Percentiles rank a stretch among this genome's conserved stretches.
These are phyloP conservation scores for Ennomos fuscantarius DNA, from an alignment of 2,888 invertebrate species.

Conservation along the genomic window DNA sequence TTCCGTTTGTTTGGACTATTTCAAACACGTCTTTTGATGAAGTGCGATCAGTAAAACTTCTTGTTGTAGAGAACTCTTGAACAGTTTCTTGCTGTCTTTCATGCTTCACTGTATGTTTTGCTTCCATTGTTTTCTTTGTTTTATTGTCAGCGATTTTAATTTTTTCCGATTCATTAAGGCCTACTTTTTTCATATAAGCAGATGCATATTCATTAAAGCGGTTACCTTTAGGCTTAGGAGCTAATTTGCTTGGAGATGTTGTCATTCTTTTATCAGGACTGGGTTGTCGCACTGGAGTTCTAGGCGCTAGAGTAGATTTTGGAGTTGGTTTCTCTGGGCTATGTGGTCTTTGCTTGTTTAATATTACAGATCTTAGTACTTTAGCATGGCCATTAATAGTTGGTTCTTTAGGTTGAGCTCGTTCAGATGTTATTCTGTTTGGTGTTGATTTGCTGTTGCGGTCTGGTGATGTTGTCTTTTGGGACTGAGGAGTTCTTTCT, in stretches of 20 bases:
- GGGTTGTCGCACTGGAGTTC: constrained; percentile 61
- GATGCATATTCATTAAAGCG: constrained; percentile 78
- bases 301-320: constrained; percentile 50
- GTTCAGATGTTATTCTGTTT: constrained; percentile 45
- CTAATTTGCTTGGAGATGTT: constrained; percentile 66
- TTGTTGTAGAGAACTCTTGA: constrained; percentile 55
- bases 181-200: constrained; percentile 80
- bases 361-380: constrained; percentile 48
- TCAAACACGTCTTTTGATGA: constrained; percentile 69
- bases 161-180: constrained; percentile 68
- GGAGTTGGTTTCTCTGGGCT: constrained; percentile 64
- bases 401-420: constrained; percentile 45
- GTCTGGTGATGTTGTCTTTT: constrained; percentile 59
- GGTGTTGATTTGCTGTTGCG: constrained; percentile 48
- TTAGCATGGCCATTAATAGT: constrained; percentile 61
- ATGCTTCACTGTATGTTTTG: constrained; percentile 47
- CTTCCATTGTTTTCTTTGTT: constrained; percentile 51
- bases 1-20: constrained; percentile 60
- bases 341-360: constrained; percentile 51
- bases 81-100: constrained; percentile 49
- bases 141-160: constrained; percentile 56
- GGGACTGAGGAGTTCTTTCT: constrained; percentile 50
- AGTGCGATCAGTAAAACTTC: constrained; percentile 58
- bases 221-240: constrained; percentile 67
- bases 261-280: constrained; percentile 76